Percentiles rank a stretch among this genome's conserved stretches.
Evolutionary conservation across 2,797 vertebrate species (phyloP).

Genomic region (Lophotriccus pileatus): DNA sequence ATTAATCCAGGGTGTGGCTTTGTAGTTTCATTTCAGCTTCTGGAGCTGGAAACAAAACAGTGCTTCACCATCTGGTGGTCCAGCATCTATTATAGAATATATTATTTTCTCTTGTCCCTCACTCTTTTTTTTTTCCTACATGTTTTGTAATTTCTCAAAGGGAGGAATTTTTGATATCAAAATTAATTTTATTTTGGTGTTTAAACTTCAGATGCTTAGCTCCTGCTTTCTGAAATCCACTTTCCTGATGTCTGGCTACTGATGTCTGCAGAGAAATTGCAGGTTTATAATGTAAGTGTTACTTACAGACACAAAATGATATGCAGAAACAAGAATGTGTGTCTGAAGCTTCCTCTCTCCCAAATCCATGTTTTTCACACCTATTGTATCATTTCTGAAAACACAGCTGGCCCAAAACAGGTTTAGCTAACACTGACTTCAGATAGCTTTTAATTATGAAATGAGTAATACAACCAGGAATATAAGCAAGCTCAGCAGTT

Average conservation of each 20-base stretch:
- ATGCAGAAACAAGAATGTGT: background rate
- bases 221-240: background rate
- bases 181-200: background rate
- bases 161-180: background rate
- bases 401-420: background rate
- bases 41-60: background rate
- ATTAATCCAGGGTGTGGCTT: background rate
- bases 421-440: background rate
- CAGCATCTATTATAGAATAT: background rate
- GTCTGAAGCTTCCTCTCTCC: background rate
- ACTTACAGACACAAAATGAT: background rate
- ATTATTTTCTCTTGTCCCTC: background rate
- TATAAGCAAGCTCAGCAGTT: background rate
- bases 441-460: background rate
- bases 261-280: background rate
- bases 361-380: background rate
- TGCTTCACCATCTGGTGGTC: background rate
- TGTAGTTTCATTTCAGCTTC: background rate
- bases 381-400: background rate
- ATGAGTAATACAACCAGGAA: background rate
- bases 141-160: background rate
- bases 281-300: background rate
- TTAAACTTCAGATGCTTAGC: background rate
- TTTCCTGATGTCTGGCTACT: background rate
- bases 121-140: background rate